A percentile compares a stretch with the other conserved stretches of the same genome.
phyloP scores from a whole-genome alignment of 2,888 invertebrate species.

The Torymus texanus region DNA sequence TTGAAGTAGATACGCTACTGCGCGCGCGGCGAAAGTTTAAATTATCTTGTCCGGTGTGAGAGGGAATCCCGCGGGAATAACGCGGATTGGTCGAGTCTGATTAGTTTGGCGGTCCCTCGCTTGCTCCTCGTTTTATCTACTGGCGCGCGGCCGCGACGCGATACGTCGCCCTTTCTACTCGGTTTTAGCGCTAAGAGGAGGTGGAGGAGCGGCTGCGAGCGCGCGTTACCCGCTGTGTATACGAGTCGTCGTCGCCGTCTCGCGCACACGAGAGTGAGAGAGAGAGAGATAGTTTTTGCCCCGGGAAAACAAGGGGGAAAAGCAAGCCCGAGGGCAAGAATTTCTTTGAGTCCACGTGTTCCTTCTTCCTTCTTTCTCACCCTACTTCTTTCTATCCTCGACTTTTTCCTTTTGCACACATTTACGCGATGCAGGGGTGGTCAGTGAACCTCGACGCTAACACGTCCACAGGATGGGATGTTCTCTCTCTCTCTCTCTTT shows the following conservation, averaged over 20 bases:
- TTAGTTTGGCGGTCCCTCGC: conserved; percentile 68
- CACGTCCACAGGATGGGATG: conserved; percentile 28
- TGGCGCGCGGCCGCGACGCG: neutral
- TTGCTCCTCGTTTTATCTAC: conserved; percentile 50
- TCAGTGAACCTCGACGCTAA: conserved; percentile 35
- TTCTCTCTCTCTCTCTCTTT: neutral
- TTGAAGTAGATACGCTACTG: conserved; percentile 58
- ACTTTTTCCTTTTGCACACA: conserved; percentile 9
- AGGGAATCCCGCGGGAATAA: conserved; percentile 62
- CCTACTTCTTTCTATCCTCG: neutral
- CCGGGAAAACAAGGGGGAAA: conserved; percentile 33
- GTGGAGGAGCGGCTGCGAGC: neutral
- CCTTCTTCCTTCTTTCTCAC: neutral
- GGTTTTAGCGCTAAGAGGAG: conserved; percentile 3
- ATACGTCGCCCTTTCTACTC: conserved; percentile 6
- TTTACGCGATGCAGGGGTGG: neutral
- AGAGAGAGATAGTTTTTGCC: conserved; percentile 24
- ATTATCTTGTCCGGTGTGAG: conserved; percentile 68
- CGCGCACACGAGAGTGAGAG: too few species aligned
- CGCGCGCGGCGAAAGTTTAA: conserved; percentile 67
- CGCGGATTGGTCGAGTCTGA: conserved; percentile 72
- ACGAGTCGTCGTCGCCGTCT: too few species aligned
- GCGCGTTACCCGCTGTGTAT: neutral
- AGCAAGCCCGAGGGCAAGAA: conserved; percentile 25
- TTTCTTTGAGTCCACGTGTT: conserved; percentile 41